Evolutionary conservation across 2,113 vertebrate species (phyloP), one percentile per base, ranked within the genome.

Genomic region (Platysternon megacephalum): DNA sequence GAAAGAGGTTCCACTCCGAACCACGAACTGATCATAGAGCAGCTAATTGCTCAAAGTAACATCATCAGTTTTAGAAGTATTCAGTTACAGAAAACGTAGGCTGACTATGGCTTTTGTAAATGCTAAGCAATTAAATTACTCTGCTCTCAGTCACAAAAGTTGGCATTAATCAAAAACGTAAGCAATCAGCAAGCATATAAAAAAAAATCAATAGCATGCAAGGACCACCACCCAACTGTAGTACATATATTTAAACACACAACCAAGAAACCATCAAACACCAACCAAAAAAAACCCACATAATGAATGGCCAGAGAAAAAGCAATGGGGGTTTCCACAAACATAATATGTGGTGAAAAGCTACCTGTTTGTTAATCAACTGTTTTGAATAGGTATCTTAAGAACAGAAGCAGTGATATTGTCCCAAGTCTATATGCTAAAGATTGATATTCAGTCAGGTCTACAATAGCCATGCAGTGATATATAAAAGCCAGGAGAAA

Each of bases 111-210:
- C 22, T 74, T 74, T 74, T 74, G 39, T 44, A 74, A 74, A 74
- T 74, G 72, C 42, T 78, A 78, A 29, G 24, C 42, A 26, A 78
- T 28, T 44, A 44, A 26, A 78, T 78, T 46, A 24, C 32, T 39
- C n/a, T 72, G 68, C n/a, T 72, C 19, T 72, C 5, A 72, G 8
- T 72, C 68, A 39, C 0, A 56, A 49, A 65, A 81, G 42, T 61
- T 4, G 0, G 1, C 0, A 58, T 51, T 1, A 51, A 51, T n/a
- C 68, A 22, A 55, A 86, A 51, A 68, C 5, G 35, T 2, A 5
- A 5, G 91, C 53, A 0, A 21, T 32, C 52, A 53, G 52, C 6
- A 53, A 53, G 52, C 3, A 53, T 53, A 12, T 42, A 3, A 49
- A 19, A 74, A 17, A 74, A 93, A 86, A 4, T 28, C 28, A 19